These are phyloP conservation scores for Pseudorhiza aurosa DNA, from an alignment of 30 jellyfish, hydroid and myxozoan genomes.

Conservation along the genomic window DNA sequence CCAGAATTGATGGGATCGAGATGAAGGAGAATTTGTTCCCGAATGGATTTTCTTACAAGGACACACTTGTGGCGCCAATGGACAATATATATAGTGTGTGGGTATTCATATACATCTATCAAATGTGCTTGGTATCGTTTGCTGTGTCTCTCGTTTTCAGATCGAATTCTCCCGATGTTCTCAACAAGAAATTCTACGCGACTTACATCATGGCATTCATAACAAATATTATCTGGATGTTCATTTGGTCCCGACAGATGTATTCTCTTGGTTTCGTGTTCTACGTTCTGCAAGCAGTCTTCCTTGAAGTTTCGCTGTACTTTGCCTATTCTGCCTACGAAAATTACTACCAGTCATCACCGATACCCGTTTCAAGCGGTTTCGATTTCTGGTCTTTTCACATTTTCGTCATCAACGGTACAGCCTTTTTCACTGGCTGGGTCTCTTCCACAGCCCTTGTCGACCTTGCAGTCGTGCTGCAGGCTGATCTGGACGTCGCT, in stretches of 20 bases:
- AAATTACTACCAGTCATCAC: slow-evolving; percentile 4
- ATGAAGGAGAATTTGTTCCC: slow-evolving; percentile 27
- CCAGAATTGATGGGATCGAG: background rate
- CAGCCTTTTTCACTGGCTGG: slow-evolving; percentile 56
- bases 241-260: slow-evolving; percentile 27
- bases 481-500: slow-evolving; percentile 17
- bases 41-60: background rate
- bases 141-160: slow-evolving; percentile 23
- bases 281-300: slow-evolving; percentile 26
- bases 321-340: slow-evolving; percentile 23
- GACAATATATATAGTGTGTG: slow-evolving; percentile 8
- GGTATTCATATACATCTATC: slow-evolving; percentile 35
- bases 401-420: slow-evolving; percentile 23
- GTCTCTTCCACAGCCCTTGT: slow-evolving; percentile 38
- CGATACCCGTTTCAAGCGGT: background rate
- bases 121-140: slow-evolving; percentile 14
- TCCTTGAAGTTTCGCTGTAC: slow-evolving; percentile 25
- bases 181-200: slow-evolving; percentile 23
- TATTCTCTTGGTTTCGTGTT: slow-evolving; percentile 45
- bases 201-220: slow-evolving; percentile 8
- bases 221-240: slow-evolving; percentile 41
- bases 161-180: slow-evolving; percentile 23
- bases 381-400: slow-evolving; percentile 28
- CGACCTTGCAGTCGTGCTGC: slow-evolving; percentile 28
- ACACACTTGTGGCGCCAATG: slow-evolving; percentile 17